Conservation (phyloP, 1,140 invertebrate species). For the Pygmarrhopalites habei region DNA sequence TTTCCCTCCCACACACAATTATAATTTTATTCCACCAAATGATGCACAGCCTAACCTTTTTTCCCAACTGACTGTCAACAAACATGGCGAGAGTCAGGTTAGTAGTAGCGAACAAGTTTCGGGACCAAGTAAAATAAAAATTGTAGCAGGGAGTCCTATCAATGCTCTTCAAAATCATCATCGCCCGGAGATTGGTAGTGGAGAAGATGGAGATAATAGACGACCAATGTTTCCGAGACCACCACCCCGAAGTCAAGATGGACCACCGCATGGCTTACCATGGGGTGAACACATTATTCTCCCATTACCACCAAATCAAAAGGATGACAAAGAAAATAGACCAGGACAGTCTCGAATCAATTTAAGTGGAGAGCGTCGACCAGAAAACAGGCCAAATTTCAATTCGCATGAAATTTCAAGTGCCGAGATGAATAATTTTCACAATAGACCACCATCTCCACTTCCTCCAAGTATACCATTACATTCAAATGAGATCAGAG, state of each 20-base stretch:
- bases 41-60: conserved; percentile 26
- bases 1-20: conserved; percentile 23
- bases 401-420: conserved; percentile 4
- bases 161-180: not conserved
- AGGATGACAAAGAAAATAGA: too few relatives aligned
- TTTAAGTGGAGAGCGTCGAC: not conserved
- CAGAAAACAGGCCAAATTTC: not conserved
- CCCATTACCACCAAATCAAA: too few relatives aligned
- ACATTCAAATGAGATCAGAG: too few relatives aligned
- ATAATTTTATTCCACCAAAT: conserved; percentile 29
- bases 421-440: not conserved
- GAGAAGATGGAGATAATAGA: not conserved
- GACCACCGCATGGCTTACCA: not conserved
- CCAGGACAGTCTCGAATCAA: too few relatives aligned
- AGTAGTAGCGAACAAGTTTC: not conserved
- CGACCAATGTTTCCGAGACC: not conserved
- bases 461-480: too few relatives aligned
- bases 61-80: conserved; percentile 4
- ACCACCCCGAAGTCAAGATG: not conserved
- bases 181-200: not conserved
- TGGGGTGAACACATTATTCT: not conserved
- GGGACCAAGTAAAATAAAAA: too few relatives aligned
- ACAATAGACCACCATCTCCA: too few relatives aligned
- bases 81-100: not conserved
- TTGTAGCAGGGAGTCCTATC: not conserved